Percentiles rank a stretch among this genome's conserved stretches.
Evolutionary conservation across 2,797 vertebrate genomes (phyloP).

Genomic region (Melanotaenia nigrans): DNA sequence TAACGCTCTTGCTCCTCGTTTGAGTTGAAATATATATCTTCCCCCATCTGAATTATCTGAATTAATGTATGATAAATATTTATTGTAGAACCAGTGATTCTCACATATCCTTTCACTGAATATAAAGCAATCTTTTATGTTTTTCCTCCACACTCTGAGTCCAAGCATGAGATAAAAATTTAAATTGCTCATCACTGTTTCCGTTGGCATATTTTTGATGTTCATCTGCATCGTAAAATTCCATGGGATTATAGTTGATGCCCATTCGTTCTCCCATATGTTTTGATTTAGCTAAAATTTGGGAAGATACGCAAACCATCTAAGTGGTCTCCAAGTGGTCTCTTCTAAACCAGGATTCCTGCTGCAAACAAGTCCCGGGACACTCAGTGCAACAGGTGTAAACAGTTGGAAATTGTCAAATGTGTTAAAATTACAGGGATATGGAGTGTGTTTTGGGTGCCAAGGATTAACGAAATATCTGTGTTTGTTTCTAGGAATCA

Average conservation of each 20-base stretch:
- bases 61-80: too few relatives aligned
- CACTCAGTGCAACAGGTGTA: conserved; percentile 44
- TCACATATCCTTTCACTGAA: neutral
- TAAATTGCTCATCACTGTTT: conserved; percentile 17
- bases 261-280: conserved; percentile 38
- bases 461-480: conserved; percentile 14
- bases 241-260: conserved; percentile 25
- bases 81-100: neutral
- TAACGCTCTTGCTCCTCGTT: too few relatives aligned
- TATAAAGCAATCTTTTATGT: neutral
- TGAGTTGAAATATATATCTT: too few relatives aligned
- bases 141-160: neutral
- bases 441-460: conserved; percentile 27
- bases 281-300: conserved; percentile 25
- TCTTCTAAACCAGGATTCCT: conserved; percentile 21
- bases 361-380: conserved; percentile 20
- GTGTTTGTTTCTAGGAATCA: conserved; percentile 40
- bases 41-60: too few relatives aligned
- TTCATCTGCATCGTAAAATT: conserved; percentile 16
- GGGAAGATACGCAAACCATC: conserved; percentile 24
- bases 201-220: conserved; percentile 18
- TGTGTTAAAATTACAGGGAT: conserved; percentile 37
- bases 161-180: conserved; percentile 7
- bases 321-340: conserved; percentile 25
- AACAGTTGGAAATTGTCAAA: conserved; percentile 40